Evolutionary conservation across 2,888 invertebrate species (phyloP).

Genomic region (Ichneumoninae sp.): DNA sequence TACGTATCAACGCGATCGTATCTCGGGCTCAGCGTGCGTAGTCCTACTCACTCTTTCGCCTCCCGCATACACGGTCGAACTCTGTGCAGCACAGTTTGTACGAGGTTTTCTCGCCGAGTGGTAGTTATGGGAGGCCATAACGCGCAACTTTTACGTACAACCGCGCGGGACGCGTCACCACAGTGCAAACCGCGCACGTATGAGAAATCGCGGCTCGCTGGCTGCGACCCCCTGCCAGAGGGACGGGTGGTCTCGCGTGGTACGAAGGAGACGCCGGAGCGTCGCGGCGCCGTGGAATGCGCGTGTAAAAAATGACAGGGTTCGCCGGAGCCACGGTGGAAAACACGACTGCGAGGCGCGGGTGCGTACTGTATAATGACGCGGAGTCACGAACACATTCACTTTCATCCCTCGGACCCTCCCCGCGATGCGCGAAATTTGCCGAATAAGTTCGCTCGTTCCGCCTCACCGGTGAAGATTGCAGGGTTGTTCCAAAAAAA

Average conservation of each 20-base stretch:
- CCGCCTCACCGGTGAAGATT: conserved; percentile 31
- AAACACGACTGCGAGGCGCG: conserved; percentile 51
- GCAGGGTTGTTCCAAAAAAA: conserved; percentile 22
- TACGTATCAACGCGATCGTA: conserved; percentile 47
- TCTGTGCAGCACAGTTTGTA: neutral
- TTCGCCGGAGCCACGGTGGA: conserved; percentile 56
- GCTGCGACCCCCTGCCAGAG: conserved; percentile 25
- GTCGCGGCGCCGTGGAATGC: conserved; percentile 73
- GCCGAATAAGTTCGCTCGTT: conserved; percentile 44
- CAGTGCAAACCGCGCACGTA: conserved; percentile 8
- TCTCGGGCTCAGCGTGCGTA: conserved; percentile 29
- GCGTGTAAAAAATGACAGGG: conserved; percentile 76
- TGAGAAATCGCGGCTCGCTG: conserved; percentile 32
- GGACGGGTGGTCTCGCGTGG: conserved; percentile 49
- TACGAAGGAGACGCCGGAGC: conserved; percentile 57
- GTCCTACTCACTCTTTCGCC: neutral
- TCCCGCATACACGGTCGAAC: neutral
- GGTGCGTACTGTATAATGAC: conserved; percentile 60
- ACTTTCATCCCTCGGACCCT: conserved; percentile 5
- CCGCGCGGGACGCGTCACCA: neutral
- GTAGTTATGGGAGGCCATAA: conserved; percentile 72
- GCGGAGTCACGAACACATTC: conserved; percentile 57
- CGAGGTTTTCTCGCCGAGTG: conserved; percentile 36
- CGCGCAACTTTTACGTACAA: conserved; percentile 45
- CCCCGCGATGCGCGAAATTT: conserved; percentile 35